These are phyloP conservation scores for Lepisosteus osseus DNA, from an alignment of 2,113 vertebrate genomes.

Conservation along the genomic window DNA sequence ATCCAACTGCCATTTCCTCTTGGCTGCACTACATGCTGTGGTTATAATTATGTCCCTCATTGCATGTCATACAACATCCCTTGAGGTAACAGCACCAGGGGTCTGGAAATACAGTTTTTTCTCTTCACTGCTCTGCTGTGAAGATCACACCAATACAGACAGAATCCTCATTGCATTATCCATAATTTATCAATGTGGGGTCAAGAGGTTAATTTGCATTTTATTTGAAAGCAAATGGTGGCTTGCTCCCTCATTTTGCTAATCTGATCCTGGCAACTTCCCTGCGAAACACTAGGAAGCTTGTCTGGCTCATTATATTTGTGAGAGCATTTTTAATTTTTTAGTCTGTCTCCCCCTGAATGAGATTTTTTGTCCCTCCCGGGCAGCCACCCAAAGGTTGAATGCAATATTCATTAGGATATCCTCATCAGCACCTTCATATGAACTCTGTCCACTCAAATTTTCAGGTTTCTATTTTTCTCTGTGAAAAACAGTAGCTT, in stretches of 20 bases:
- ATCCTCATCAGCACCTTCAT: too few species aligned
- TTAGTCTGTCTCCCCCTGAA: not conserved
- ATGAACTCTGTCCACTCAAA: too few species aligned
- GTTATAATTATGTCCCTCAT: conserved; percentile 7
- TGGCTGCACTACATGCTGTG: not conserved
- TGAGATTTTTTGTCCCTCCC: too few species aligned
- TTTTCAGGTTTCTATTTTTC: too few species aligned
- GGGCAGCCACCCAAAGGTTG: too few species aligned
- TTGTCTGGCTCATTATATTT: not conserved
- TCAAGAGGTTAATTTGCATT: conserved; percentile 15
- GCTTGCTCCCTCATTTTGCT: conserved; percentile 1
- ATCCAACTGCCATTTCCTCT: not conserved
- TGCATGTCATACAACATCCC: not conserved
- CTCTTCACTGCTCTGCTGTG: conserved; percentile 1
- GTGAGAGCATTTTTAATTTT: not conserved
- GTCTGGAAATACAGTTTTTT: not conserved
- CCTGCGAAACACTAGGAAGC: not conserved
- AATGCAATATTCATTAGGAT: too few species aligned
- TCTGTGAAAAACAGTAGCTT: too few species aligned
- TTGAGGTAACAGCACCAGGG: not conserved
- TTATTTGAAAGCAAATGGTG: conserved; percentile 16
- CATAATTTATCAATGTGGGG: conserved; percentile 21
- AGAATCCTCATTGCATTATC: not conserved
- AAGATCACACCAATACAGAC: not conserved
- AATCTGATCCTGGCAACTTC: conserved; percentile 18